Base-by-base conservation (phyloP, 2,888 invertebrate species). In the Colletes collaris region DNA sequence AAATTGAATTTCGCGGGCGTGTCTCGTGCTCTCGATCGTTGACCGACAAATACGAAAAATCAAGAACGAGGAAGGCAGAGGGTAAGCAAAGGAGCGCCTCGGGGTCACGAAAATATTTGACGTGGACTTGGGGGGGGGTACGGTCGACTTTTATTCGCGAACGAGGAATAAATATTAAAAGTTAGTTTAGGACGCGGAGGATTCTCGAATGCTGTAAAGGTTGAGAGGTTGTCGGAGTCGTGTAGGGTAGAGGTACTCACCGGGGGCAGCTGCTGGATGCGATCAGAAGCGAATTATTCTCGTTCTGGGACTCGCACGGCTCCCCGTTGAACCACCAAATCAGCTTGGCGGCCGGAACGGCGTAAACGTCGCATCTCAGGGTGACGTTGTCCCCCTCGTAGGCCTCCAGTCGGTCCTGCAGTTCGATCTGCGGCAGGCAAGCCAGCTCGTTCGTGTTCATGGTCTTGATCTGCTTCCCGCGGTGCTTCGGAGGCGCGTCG, bases 301-400 rank as follows among this genome's bases (percentile, higher is more conserved):
- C 96, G 93, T 96, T 97, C 91, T 96, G 96, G 90, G 97, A 94
- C 79, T 97, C 94, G 92, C 89, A 91, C 11, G 85, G 80, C 44
- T 96, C 95, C 58, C 97, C 97, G 91, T 97, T 97, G 93, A 97
- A 97, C 91, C 96, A 95, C 98, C 98, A 98, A 3, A 96, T 95
- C 64, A 97, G 95, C 90, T 95, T 96, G 8, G 97, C 97, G 92
- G 96, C 96, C 0, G 97, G 97, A 72, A 96, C 95, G 50, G 97
- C 97, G 81, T 96, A 95, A 46, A 97, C 96, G 90, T 96, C 95
- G 92, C 98, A 98, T 85, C 96, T 94, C 59, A 98, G 94, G 16
- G 97, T 97, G 65, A 97, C 95, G 91, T 98, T 97, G 86, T 96
- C 96, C 0, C 97, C 97, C 89, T 96, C 96, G 79, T 95, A 96